These are phyloP conservation scores for Carollia perspicillata DNA, from an alignment of 2,113 vertebrate genomes.

Conservation along the genomic window DNA sequence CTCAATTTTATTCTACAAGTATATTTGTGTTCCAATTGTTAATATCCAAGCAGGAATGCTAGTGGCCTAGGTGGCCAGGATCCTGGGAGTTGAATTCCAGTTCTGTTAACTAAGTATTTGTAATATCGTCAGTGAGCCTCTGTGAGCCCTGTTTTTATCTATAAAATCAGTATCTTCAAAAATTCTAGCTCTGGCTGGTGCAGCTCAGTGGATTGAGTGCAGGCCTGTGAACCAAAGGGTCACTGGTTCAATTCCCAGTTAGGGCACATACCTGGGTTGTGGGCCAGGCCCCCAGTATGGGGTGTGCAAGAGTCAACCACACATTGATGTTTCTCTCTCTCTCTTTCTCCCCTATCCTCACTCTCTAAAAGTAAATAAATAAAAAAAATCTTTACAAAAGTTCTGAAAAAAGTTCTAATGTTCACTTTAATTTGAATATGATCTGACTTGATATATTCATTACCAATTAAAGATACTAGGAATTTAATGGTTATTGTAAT, in stretches of 20 bases:
- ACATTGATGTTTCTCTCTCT: too few relatives aligned
- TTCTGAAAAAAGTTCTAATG: too few relatives aligned
- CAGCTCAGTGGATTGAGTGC: too few relatives aligned
- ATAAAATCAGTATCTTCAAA: neutral
- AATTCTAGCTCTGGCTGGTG: too few relatives aligned
- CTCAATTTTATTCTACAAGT: slow-evolving; percentile 3
- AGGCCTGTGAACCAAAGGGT: too few relatives aligned
- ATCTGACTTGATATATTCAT: neutral
- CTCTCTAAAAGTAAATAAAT: too few relatives aligned
- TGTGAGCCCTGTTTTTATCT: neutral
- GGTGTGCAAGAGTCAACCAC: too few relatives aligned
- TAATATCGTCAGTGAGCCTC: neutral
- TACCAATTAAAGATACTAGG: neutral
- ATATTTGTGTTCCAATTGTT: neutral
- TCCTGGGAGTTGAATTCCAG: neutral
- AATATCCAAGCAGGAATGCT: neutral
- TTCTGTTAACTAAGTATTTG: neutral
- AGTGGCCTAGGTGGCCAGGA: neutral
- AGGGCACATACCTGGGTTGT: too few relatives aligned
- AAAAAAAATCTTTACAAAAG: too few relatives aligned
- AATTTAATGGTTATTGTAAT: neutral
- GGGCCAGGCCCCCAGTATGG: too few relatives aligned
- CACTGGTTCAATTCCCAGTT: too few relatives aligned
- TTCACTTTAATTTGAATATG: slow-evolving; percentile 25
- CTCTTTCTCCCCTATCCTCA: too few relatives aligned